Evolutionary conservation across 2,888 invertebrate species (phyloP).

Genomic region (Campaea margaritaria): DNA sequence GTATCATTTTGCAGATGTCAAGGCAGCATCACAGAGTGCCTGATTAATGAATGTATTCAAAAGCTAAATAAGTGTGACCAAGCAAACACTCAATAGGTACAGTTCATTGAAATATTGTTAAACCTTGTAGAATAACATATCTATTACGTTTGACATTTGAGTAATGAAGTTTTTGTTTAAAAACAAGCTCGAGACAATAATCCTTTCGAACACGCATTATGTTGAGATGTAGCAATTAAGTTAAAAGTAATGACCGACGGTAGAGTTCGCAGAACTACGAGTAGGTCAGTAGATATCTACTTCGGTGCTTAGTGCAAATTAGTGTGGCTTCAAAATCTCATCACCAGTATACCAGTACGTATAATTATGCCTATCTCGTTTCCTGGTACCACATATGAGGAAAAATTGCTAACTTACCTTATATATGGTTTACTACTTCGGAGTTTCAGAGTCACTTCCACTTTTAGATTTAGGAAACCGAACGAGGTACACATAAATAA

Average conservation of each 20-base stretch:
- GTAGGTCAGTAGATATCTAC: background rate
- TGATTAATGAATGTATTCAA: slow-evolving; percentile 36
- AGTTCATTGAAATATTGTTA: slow-evolving; percentile 24
- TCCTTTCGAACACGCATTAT: slow-evolving; percentile 10
- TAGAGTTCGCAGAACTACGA: slow-evolving; percentile 11
- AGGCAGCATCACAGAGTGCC: slow-evolving; percentile 28
- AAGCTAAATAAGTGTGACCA: slow-evolving; percentile 28
- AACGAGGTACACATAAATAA: too few species aligned
- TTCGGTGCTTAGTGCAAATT: background rate
- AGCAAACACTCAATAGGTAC: slow-evolving; percentile 25
- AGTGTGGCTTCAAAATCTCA: background rate
- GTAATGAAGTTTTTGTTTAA: slow-evolving; percentile 23
- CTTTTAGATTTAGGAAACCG: too few species aligned
- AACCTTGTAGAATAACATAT: slow-evolving; percentile 17
- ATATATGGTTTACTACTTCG: background rate
- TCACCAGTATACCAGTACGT: background rate
- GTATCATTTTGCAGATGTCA: slow-evolving; percentile 38
- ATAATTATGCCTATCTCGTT: background rate
- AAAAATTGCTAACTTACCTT: too few species aligned
- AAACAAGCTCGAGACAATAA: slow-evolving; percentile 19
- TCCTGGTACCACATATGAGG: too few species aligned
- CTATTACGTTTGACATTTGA: slow-evolving; percentile 30
- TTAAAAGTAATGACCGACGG: slow-evolving; percentile 13
- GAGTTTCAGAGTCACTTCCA: too few species aligned
- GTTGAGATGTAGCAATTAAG: slow-evolving; percentile 18